Conservation (phyloP, 92 coral and sea anemone species). For the Galaxea fascicularis region DNA sequence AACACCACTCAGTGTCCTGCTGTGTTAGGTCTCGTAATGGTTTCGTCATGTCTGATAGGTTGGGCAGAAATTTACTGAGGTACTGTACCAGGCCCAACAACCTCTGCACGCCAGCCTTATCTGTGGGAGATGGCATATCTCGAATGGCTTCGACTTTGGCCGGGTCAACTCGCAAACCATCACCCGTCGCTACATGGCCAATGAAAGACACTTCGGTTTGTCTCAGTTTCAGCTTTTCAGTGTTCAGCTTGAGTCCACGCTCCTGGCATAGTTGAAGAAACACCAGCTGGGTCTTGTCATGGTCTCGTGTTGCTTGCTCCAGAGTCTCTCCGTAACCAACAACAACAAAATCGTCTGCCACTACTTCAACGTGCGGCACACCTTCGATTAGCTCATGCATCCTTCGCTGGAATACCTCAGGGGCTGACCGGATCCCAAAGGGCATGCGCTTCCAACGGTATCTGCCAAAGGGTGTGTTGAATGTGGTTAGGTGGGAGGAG, state of each 20-base stretch:
- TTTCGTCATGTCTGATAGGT: conserved; percentile 54
- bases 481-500: too few species aligned
- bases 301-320: conserved; percentile 28
- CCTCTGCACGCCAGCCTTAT: conserved; percentile 46
- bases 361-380: too few species aligned
- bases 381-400: too few species aligned
- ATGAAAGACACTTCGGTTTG: conserved; percentile 38
- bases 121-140: conserved; percentile 52
- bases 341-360: conserved; percentile 48
- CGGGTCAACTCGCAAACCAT: too few species aligned
- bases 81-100: conserved; percentile 49
- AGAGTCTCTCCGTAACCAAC: conserved; percentile 39
- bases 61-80: conserved; percentile 55
- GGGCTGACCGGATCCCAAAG: too few species aligned
- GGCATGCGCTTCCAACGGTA: too few species aligned
- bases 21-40: conserved; percentile 57
- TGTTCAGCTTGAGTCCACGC: conserved; percentile 21
- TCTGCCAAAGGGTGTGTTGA: too few species aligned
- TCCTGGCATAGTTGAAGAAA: conserved; percentile 39
- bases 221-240: too few species aligned
- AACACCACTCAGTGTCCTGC: conserved; percentile 20
- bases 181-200: too few species aligned
- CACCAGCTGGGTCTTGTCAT: conserved; percentile 42
- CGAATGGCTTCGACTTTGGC: too few species aligned
- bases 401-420: too few species aligned